Conservation (phyloP, 2,888 invertebrate genomes). For the Eledona agricola region DNA sequence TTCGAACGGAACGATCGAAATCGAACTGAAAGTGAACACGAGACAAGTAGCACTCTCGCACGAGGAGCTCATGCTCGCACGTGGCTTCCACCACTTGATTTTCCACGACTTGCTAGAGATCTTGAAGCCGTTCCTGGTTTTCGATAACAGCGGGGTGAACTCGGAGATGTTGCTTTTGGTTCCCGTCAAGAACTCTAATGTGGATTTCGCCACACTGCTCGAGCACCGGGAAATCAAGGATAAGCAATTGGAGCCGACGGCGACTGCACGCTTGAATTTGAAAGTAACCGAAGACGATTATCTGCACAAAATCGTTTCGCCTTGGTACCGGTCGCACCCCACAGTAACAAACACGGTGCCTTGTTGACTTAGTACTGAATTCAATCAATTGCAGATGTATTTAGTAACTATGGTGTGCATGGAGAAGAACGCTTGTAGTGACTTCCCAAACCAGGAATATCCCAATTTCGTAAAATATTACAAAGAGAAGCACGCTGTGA, state of each 20-base stretch:
- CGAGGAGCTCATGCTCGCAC: conserved; percentile 65
- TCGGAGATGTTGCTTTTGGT: conserved; percentile 63
- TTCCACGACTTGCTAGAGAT: conserved; percentile 75
- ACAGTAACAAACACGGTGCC: no score
- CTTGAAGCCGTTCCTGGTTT: conserved; percentile 67
- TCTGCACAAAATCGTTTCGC: conserved; percentile 79
- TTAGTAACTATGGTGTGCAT: conserved; percentile 76
- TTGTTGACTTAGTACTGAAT: no score
- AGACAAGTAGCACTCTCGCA: conserved; percentile 61
- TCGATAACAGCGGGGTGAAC: conserved; percentile 65
- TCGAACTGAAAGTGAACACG: conserved; percentile 66
- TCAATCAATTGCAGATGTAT: conserved; percentile 67
- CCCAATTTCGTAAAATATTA: conserved; percentile 80
- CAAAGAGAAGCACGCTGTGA: conserved; percentile 73
- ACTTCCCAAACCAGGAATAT: conserved; percentile 71
- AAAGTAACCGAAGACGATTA: conserved; percentile 70
- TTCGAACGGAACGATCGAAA: conserved; percentile 68
- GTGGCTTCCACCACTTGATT: conserved; percentile 77
- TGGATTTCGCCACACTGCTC: conserved; percentile 71
- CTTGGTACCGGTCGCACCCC: conserved; percentile 78
- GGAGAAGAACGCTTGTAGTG: conserved; percentile 71
- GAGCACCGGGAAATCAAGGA: conserved; percentile 62
- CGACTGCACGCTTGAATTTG: conserved; percentile 64
- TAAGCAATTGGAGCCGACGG: conserved; percentile 59
- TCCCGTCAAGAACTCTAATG: conserved; percentile 51